Base-by-base conservation (phyloP, 2,888 invertebrate species). In the Aporophyla lueneburgensis region DNA sequence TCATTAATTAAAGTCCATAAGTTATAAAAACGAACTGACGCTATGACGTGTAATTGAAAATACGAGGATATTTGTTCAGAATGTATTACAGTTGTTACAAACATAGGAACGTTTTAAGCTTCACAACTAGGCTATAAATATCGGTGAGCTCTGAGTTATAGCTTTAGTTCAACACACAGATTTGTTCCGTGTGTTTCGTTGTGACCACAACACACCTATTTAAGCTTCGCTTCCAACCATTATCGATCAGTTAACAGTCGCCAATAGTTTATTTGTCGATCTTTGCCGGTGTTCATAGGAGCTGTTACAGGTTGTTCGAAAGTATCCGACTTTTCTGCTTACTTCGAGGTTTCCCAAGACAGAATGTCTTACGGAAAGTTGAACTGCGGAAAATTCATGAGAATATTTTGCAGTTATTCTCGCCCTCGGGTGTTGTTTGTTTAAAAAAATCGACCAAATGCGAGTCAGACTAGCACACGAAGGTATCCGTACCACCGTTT, bases 71-170 rank as follows among this genome's bases (percentile, higher is more conserved):
- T 93, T 92, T 91, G 89, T 90, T 88, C 86, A 74, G 85, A 90
- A 92, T 93, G 91, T 92, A 94, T 93, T 85, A 91, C 86, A 88
- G 90, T 90, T 90, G 86, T 86, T 77, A 88, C 88, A 92, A 93
- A 93, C 91, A 92, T 88, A 90, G 86, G 90, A 86, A 92, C 93
- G 92, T 93, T 93, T 92, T 92, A 93, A 94, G 93, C 93, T 87
- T 93, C 89, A 89, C 90, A 92, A 93, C 92, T 90, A 91, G 88
- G 92, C 93, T 87, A 94, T 94, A 94, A 94, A 94, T 94, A 94
- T 94, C 90, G 94, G 90, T 86, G 88, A 89, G 88, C 92, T 85
- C 88, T 94, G 94, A 94, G 88, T 94, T 93, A 94, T 93, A 86
- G 92, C 83, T 89, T 83, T 87, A 90, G 92, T 93, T 92, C 83